Conservation (phyloP, 2,888 invertebrate genomes). For the Carterocephalus palaemon region DNA sequence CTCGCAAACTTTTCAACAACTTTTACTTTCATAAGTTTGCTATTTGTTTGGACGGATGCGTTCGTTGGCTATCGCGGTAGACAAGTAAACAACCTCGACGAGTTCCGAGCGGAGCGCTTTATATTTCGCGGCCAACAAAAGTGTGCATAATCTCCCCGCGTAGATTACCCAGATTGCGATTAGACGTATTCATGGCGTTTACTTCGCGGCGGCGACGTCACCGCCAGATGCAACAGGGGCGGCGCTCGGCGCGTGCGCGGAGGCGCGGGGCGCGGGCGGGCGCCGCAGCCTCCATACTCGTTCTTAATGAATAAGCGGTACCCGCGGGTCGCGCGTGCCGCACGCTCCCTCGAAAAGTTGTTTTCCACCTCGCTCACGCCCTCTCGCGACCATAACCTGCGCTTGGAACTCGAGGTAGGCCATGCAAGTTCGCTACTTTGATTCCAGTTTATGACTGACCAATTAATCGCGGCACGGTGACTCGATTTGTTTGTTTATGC, state of each 20-base stretch:
- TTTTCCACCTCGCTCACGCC: constrained; percentile 61
- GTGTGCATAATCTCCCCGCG: constrained; percentile 51
- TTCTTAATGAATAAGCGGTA: constrained; percentile 75
- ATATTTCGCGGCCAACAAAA: constrained; percentile 37
- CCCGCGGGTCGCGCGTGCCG: constrained; percentile 71
- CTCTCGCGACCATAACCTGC: constrained; percentile 47
- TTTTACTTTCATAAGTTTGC: constrained; percentile 5
- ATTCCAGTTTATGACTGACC: not conserved
- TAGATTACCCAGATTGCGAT: constrained; percentile 61
- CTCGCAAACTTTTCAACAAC: constrained; percentile 6
- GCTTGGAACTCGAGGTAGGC: constrained; percentile 33
- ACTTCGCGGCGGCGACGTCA: constrained; percentile 59
- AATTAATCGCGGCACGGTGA: not conserved
- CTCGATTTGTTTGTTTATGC: not conserved
- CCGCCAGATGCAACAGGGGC: constrained; percentile 76
- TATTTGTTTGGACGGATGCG: too few species aligned
- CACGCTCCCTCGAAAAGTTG: constrained; percentile 64
- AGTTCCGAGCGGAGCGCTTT: not conserved
- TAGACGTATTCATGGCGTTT: constrained; percentile 73
- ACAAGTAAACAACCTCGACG: not conserved
- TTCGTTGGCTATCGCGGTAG: not conserved
- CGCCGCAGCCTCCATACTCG: constrained; percentile 69
- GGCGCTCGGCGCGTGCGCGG: constrained; percentile 38
- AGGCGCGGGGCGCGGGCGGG: constrained; percentile 48
- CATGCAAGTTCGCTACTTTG: constrained; percentile 14